These are phyloP conservation scores for Rhincodon typus DNA, from an alignment of 2,797 vertebrate genomes.

Conservation along the genomic window DNA sequence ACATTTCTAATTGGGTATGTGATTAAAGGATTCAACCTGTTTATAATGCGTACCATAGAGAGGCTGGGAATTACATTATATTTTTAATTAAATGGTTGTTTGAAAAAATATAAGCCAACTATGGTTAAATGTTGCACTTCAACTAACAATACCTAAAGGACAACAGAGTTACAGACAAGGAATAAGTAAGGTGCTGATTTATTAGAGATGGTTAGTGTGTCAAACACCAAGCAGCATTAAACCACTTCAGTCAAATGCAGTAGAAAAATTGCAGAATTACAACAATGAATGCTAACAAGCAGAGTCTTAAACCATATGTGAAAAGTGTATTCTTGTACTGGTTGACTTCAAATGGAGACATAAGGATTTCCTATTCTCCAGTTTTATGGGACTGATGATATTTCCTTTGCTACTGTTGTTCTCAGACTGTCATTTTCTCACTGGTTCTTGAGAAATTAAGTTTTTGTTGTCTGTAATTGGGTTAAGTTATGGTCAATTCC, in stretches of 20 bases:
- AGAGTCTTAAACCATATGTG: not conserved
- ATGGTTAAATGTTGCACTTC: not conserved
- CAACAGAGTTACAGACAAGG: not conserved
- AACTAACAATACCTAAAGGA: not conserved
- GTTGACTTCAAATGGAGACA: too few species aligned
- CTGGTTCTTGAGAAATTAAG: too few species aligned
- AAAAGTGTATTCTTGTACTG: not conserved
- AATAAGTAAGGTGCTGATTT: not conserved
- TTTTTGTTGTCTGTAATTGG: too few species aligned
- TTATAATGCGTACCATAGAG: not conserved
- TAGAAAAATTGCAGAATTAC: not conserved
- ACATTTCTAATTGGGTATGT: conserved; percentile 24
- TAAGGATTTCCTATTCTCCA: too few species aligned
- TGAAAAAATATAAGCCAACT: not conserved
- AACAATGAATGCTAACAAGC: not conserved
- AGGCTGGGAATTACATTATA: not conserved
- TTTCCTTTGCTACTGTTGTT: too few species aligned
- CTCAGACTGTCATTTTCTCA: too few species aligned
- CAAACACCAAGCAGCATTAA: not conserved
- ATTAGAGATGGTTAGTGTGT: not conserved
- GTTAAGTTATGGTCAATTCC: too few species aligned
- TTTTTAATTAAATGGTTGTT: conserved; percentile 22
- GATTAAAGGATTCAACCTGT: conserved; percentile 26
- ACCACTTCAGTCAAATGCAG: not conserved
- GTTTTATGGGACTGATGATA: too few species aligned